Base-by-base conservation (phyloP, 2,797 vertebrate species). In the Psittacula echo region DNA sequence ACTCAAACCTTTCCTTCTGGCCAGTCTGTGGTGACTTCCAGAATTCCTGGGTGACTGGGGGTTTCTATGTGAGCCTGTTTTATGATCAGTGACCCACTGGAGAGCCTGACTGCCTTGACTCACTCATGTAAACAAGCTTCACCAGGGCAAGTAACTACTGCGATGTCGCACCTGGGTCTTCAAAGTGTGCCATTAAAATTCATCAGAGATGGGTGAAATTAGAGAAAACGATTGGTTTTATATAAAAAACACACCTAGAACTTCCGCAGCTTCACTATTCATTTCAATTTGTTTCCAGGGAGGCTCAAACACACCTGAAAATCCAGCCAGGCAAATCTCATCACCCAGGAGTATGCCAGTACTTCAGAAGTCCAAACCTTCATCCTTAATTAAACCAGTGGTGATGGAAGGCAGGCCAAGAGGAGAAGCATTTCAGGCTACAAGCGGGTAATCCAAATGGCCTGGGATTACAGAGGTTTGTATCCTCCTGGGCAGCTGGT, bases 161-260 rank as follows among this genome's bases (percentile, higher is more conserved):
- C 3, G 12, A 88, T 26, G 37, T 85, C 16, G 6, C 50, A 60
- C 23, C 29, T 20, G 8, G 6, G 4, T 32, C 44, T 76, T 53
- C 44, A 54, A 58, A 67, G 10, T 0, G 0, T 3, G 0, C 7
- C 24, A 41, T 7, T 13, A 68, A 32, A 67, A 56, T 11, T 65
- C 41, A 53, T 23, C 68, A 18, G 34, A 48, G 16, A 24, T 2
- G 3, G 22, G 12, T 5, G 10, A 74, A 60, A 26, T 37, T 11
- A 10, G 15, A 26, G n/a, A 37, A 24, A 8, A 58, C 24, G 15
- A 37, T 26, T 6, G 7, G 23, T 4, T 37, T 37, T 17, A 26
- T 17, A 17, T 37, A 11, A 37, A 16, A 26, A 60, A 26, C 56
- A 37, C 15, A 60, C 34, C 45, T 23, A 5, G 4, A 13, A 65